Evolutionary conservation across 2,113 vertebrate genomes (phyloP), one percentile per base, ranked within the genome.

Genomic region (Python bivittatus): DNA sequence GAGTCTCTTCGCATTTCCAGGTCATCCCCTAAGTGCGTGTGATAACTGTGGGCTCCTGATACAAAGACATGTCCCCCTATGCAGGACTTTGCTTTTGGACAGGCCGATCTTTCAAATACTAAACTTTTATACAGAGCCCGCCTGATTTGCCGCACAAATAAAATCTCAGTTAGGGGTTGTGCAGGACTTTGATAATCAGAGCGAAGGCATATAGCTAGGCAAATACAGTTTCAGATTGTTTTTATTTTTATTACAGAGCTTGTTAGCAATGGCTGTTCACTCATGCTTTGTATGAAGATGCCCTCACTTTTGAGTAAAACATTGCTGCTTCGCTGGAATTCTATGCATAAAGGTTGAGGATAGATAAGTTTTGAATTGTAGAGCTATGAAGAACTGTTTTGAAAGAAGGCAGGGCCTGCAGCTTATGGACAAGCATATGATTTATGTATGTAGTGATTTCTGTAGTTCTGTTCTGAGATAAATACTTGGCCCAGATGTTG

Each of bases 371-470:
- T 68, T 20, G n/a, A 11, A 9, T 2, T 12, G 13, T 38, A 53
- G 0, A 0, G 56, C 89, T 61, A 0, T 1, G 1, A 52, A 15
- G 7, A 57, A 38, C 0, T 25, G 1, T 2, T 84, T 86, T 0
- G 0, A 22, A 6, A 0, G 1, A 3, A 52, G 53, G 0, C 12
- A 7, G 29, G 53, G 52, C 6, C 17, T 33, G 29, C 8, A 44
- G 42, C 1, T 11, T 4, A 25, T 13, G 38, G 83, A 25, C 83
- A 48, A 84, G 83, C 17, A 3, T 13, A 0, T 38, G 79, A 2
- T 20, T 22, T 22, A 8, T 12, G 0, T 84, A 8, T 25, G 10
- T 3, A 25, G 83, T 8, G 25, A 4, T 48, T 1, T 12, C 48
- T 33, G 84, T 56, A 5, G 10, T 84, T 8, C 83, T 84, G 20